These are phyloP conservation scores for Noctuana brunneofusca DNA, from an alignment of 2,888 invertebrate genomes.

Conservation along the genomic window DNA sequence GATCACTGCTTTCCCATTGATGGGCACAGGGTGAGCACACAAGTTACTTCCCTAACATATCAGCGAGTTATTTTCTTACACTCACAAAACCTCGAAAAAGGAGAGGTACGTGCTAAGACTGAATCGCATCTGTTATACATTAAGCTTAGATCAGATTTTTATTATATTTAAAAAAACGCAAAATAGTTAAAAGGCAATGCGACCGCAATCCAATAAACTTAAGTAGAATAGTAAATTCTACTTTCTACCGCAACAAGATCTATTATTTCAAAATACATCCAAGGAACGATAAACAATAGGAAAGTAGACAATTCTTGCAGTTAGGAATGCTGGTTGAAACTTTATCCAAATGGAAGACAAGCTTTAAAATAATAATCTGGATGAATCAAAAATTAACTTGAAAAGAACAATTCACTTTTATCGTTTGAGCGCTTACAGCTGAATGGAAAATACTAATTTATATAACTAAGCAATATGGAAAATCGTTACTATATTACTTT, in stretches of 20 bases:
- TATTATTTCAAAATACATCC: too few species aligned
- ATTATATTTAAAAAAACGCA: not conserved
- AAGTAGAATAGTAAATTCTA: not conserved
- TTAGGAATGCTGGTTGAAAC: not conserved
- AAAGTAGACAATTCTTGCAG: not conserved
- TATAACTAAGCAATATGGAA: constrained; percentile 2
- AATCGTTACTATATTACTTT: constrained; percentile 11
- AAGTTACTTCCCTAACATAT: too few species aligned
- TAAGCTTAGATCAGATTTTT: not conserved
- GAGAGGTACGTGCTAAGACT: too few species aligned
- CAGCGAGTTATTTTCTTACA: too few species aligned
- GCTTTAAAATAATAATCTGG: not conserved
- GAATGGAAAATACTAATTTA: not conserved
- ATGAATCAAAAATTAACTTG: not conserved
- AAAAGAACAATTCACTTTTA: not conserved
- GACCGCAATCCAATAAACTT: not conserved
- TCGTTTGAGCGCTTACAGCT: constrained; percentile 1
- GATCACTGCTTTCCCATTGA: too few species aligned
- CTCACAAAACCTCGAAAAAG: too few species aligned
- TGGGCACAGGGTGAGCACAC: too few species aligned
- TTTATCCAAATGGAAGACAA: not conserved
- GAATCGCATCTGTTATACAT: not conserved
- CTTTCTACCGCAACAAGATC: too few species aligned
- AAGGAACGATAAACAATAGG: too few species aligned
- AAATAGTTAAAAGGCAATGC: not conserved